A percentile compares a stretch with the other conserved stretches of the same genome.
Conservation (phyloP, 2,113 vertebrate genomes). For the Phrynocephalus versicolor region DNA sequence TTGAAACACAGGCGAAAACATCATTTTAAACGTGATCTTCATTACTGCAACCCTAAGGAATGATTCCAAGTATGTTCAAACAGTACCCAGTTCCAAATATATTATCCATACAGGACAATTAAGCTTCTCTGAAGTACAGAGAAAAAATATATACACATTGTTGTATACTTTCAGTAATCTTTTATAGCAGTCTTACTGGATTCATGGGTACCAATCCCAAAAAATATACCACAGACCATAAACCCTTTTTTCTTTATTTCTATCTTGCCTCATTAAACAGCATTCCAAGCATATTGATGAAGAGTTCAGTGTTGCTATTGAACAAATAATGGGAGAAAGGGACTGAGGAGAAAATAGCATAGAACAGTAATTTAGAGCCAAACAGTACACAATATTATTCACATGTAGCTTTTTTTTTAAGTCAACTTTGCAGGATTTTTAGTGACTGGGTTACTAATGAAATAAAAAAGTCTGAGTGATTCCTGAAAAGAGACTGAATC, state of each 20-base stretch:
- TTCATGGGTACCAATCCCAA: background rate
- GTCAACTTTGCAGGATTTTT: too few relatives aligned
- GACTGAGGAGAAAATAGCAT: background rate
- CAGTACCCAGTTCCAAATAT: background rate
- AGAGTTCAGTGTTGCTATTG: background rate
- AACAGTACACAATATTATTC: background rate
- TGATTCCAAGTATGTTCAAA: background rate
- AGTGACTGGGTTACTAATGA: too few relatives aligned
- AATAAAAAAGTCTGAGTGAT: too few relatives aligned
- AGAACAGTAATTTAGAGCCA: background rate
- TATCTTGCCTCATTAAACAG: background rate
- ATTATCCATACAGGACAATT: background rate
- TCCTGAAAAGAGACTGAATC: too few relatives aligned
- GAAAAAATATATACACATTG: background rate
- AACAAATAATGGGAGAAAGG: background rate
- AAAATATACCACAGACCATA: background rate
- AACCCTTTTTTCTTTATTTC: background rate
- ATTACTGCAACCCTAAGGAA: background rate
- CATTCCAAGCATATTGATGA: background rate
- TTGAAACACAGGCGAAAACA: background rate
- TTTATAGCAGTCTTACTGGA: background rate
- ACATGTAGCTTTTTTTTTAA: background rate
- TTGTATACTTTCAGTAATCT: background rate
- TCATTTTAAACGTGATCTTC: slow-evolving; percentile 1
- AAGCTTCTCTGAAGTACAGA: background rate